phyloP scores from a whole-genome alignment of 2,888 invertebrate species.

The Entomobrya proxima region DNA sequence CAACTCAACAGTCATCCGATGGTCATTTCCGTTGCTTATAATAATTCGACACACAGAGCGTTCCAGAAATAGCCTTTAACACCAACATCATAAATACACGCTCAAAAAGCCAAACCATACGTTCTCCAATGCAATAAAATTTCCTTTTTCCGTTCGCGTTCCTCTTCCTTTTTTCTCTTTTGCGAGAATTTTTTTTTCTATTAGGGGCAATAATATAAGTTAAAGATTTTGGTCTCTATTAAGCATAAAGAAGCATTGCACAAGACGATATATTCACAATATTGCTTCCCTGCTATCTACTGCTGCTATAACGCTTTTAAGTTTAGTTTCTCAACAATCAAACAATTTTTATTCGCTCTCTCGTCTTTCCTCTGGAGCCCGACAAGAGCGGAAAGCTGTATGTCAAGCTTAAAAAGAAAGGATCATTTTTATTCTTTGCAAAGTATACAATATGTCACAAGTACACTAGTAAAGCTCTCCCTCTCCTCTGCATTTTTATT shows the following conservation, averaged over 20 bases:
- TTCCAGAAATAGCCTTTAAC: conserved; percentile 54
- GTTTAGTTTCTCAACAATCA: conserved; percentile 39
- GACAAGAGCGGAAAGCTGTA: conserved; percentile 29
- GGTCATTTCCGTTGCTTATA: conserved; percentile 67
- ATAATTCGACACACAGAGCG: conserved; percentile 43
- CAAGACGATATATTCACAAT: too few relatives aligned
- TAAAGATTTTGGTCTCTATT: background rate
- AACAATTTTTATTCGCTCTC: conserved; percentile 2
- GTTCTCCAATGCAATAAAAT: conserved; percentile 55
- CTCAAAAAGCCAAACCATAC: conserved; percentile 17
- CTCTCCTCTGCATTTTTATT: conserved; percentile 23
- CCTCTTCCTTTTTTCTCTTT: conserved; percentile 19
- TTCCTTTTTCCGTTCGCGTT: conserved; percentile 46
- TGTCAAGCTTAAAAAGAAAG: conserved; percentile 41
- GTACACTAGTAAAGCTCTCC: conserved; percentile 26
- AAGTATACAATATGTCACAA: conserved; percentile 52
- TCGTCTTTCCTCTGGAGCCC: background rate
- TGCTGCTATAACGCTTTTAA: background rate
- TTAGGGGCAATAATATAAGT: background rate
- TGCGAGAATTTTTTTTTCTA: conserved; percentile 4
- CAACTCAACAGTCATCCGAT: conserved; percentile 54
- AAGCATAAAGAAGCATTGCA: background rate
- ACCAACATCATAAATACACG: conserved; percentile 20
- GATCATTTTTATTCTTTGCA: conserved; percentile 42
- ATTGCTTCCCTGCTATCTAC: background rate